phyloP scores from a whole-genome alignment of 2,113 vertebrate genomes.

The Thoracochromis brauschi region DNA sequence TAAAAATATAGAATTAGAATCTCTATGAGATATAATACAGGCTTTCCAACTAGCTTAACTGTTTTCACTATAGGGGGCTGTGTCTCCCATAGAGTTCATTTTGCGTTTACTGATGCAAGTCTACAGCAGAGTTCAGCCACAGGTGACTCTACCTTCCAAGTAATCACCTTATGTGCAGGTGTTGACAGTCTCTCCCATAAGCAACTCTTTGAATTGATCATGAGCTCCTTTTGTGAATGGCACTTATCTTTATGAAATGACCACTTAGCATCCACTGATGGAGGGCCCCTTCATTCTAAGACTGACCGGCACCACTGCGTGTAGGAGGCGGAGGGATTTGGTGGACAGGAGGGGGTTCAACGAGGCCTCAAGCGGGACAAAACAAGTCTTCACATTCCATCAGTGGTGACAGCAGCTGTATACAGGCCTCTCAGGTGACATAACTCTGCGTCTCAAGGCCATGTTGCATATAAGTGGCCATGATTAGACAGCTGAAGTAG shows the following conservation, averaged over 20 bases:
- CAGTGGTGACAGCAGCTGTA: background rate
- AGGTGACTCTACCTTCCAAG: background rate
- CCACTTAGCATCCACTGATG: conserved; percentile 7
- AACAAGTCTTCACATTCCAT: background rate
- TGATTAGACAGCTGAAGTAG: background rate
- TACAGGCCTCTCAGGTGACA: background rate
- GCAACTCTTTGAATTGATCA: conserved; percentile 30
- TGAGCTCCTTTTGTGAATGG: background rate
- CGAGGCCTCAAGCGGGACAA: background rate
- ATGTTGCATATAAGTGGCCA: background rate
- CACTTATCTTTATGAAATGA: conserved; percentile 26
- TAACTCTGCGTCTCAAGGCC: background rate
- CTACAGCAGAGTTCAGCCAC: background rate
- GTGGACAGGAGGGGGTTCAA: background rate
- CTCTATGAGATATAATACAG: background rate
- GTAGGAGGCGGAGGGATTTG: background rate
- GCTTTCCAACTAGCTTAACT: background rate
- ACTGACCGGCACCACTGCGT: conserved; percentile 1
- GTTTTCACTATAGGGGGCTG: background rate
- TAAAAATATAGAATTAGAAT: background rate
- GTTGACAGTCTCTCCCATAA: conserved; percentile 35
- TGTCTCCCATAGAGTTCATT: background rate
- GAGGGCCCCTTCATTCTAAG: conserved; percentile 12
- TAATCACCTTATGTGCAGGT: conserved; percentile 32
- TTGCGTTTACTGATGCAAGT: background rate